These are phyloP conservation scores for Geotrupes spiniger DNA, from an alignment of 2,888 invertebrate genomes.

Conservation along the genomic window DNA sequence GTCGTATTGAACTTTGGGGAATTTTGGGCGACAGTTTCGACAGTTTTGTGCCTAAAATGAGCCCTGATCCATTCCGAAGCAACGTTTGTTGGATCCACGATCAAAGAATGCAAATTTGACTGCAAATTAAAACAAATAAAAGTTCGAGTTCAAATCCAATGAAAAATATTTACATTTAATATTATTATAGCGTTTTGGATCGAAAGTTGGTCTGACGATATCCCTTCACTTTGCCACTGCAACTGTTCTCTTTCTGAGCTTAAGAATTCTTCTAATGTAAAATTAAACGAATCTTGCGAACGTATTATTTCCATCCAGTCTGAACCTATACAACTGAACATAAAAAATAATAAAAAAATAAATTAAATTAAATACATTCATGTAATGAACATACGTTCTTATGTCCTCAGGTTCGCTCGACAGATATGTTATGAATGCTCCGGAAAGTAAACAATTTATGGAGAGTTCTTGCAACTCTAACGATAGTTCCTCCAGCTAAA, in stretches of 20 bases:
- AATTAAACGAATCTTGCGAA: slow-evolving; percentile 35
- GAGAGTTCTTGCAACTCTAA: slow-evolving; percentile 62
- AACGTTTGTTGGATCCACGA: slow-evolving; percentile 87
- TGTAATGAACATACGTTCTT: slow-evolving; percentile 51
- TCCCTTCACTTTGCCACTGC: slow-evolving; percentile 82
- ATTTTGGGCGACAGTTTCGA: slow-evolving; percentile 78
- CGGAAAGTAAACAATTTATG: slow-evolving; percentile 65
- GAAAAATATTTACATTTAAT: slow-evolving; percentile 60
- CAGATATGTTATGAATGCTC: slow-evolving; percentile 77
- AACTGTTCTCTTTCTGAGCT: slow-evolving; percentile 73
- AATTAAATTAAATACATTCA: background rate
- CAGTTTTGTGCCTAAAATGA: slow-evolving; percentile 59
- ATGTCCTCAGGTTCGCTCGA: slow-evolving; percentile 63
- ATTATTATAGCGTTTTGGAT: slow-evolving; percentile 80
- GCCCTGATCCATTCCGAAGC: slow-evolving; percentile 79
- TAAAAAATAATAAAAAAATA: slow-evolving; percentile 37
- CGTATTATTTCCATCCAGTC: slow-evolving; percentile 40
- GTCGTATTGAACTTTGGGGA: slow-evolving; percentile 71
- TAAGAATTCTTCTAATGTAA: slow-evolving; percentile 58
- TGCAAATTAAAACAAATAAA: slow-evolving; percentile 27
- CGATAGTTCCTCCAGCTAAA: slow-evolving; percentile 8
- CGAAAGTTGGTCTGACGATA: slow-evolving; percentile 75
- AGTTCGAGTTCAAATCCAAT: too few species aligned
- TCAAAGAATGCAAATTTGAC: slow-evolving; percentile 65
- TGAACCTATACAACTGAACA: slow-evolving; percentile 38